Evolutionary conservation across 2,888 invertebrate genomes (phyloP), one percentile per base, ranked within the genome.

Genomic region (Leucophenga montana): DNA sequence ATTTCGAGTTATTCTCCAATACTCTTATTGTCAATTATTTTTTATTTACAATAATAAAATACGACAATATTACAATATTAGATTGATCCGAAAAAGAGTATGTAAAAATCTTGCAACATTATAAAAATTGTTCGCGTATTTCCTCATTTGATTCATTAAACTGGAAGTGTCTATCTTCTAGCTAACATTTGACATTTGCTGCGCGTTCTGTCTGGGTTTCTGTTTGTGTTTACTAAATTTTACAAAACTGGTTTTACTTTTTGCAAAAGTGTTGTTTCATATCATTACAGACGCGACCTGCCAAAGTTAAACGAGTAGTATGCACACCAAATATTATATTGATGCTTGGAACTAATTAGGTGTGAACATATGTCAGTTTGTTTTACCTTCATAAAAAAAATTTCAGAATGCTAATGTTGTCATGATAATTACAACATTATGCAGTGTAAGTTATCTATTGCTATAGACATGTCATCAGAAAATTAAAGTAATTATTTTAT

Each of bases 131-230:
- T 75, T 31, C 66, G 64, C 56, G 48, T 53, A 50, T 57, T 53
- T 66, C 44, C 53, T 74, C 72, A 71, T 74, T 59, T 62, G 69
- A 46, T 16, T 33, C 31, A 9, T 14, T 14, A 6, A 70, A 57
- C 65, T 67, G 50, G 27, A 48, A 48, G 16, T 61, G 44, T 27
- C 61, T 61, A 31, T 33, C 33, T 39, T 39, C 11, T 39, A 39
- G 27, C 48, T 67, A 59, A 56, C 75, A 70, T 75, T 75, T 75
- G 75, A 75, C 76, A 75, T 75, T 75, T 75, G 46, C 56, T 16
- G 50, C 8, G 5, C 5, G 16, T 39, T 54, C 22, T 20, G 54
- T 13, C n/a, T 57, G 22, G 27, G n/a, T 22, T 31, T 57, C 18
- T 50, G 54, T 11, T 54, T 54, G 18, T 3, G 20, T 11, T 54